These are phyloP conservation scores for Dicerorhinus sumatrensis DNA, from an alignment of 2,113 vertebrate species.

Conservation along the genomic window DNA sequence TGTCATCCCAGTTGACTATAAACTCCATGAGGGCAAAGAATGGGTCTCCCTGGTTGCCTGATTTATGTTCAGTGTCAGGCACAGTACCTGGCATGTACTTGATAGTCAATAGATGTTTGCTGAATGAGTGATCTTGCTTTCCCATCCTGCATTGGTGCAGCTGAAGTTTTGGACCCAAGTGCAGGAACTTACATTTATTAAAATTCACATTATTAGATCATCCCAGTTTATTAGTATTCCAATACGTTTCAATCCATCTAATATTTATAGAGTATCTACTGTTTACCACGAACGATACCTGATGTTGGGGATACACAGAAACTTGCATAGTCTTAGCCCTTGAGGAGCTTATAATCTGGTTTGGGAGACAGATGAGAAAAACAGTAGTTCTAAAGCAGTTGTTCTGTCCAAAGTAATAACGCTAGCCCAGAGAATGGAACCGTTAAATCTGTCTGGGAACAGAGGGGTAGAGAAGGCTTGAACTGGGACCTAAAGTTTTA, in stretches of 20 bases:
- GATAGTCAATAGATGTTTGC: neutral
- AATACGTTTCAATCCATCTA: neutral
- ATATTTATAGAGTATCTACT: neutral
- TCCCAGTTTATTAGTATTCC: constrained; percentile 23
- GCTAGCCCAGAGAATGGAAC: neutral
- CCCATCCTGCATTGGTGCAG: neutral
- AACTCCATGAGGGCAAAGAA: neutral
- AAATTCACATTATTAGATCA: constrained; percentile 29
- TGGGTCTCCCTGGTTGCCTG: neutral
- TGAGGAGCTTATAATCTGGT: neutral
- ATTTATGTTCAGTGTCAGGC: neutral
- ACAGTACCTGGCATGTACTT: neutral
- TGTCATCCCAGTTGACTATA: neutral
- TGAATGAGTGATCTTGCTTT: constrained; percentile 18
- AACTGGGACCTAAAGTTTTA: constrained; percentile 30
- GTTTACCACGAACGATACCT: neutral
- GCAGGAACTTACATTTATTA: constrained; percentile 25
- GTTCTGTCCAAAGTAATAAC: neutral
- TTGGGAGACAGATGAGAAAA: neutral
- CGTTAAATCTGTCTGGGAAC: neutral
- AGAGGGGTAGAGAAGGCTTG: neutral
- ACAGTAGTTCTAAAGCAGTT: neutral
- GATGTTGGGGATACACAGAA: neutral
- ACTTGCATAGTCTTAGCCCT: neutral
- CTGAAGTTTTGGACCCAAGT: constrained; percentile 4